These are phyloP conservation scores for Cheilosia urbana DNA, from an alignment of 2,888 invertebrate species.

Conservation along the genomic window DNA sequence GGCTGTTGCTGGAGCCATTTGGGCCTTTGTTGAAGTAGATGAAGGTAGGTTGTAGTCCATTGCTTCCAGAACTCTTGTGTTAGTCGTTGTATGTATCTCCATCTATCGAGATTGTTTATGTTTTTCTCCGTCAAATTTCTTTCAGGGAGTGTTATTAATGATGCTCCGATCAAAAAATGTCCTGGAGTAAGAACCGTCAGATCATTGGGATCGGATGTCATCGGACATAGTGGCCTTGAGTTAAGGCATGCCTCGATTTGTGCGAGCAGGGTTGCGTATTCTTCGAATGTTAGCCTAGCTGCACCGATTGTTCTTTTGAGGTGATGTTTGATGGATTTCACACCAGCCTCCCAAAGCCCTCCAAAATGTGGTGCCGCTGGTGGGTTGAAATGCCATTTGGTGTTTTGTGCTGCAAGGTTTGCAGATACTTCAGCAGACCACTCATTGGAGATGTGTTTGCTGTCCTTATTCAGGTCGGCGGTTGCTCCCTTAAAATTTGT, in stretches of 20 bases:
- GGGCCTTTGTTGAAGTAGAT: background rate
- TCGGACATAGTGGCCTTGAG: constrained; percentile 5
- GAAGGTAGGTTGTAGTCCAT: no score
- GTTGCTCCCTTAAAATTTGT: no score
- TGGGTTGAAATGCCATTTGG: no score
- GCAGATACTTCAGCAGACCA: no score
- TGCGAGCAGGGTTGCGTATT: constrained; percentile 6
- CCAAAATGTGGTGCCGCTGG: no score
- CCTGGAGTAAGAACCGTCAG: background rate
- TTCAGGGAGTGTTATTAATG: background rate
- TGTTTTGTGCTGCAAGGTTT: no score
- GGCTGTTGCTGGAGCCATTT: constrained; percentile 1
- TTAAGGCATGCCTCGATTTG: constrained; percentile 15
- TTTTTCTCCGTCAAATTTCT: background rate
- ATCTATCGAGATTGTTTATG: background rate
- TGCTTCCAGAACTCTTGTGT: no score
- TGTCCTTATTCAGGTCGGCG: no score
- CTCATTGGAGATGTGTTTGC: no score
- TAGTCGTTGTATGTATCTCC: background rate
- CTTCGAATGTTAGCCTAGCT: constrained; percentile 1
- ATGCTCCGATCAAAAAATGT: background rate
- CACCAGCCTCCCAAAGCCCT: background rate
- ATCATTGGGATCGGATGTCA: background rate
- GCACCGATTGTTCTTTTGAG: background rate
- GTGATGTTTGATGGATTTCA: background rate